A percentile compares a stretch with the other conserved stretches of the same genome.
Conservation (phyloP, 2,888 invertebrate species). For the Ophion slaviceki region DNA sequence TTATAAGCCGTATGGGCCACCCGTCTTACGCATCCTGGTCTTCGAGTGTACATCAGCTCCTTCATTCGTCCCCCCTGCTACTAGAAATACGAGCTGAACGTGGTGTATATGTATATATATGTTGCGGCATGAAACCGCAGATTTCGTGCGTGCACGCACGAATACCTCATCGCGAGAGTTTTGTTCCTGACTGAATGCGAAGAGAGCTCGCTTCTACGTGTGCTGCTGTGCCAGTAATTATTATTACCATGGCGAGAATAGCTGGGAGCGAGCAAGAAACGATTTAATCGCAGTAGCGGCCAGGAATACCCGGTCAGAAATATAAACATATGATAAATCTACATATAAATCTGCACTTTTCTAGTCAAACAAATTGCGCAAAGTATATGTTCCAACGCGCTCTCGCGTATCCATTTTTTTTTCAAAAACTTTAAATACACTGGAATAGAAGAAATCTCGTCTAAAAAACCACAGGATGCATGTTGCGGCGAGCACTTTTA, state of each 20-base stretch:
- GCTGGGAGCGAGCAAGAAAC: conserved; percentile 67
- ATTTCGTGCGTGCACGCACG: conserved; percentile 65
- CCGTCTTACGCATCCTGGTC: conserved; percentile 77
- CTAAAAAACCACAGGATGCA: too few relatives aligned
- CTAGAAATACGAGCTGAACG: conserved; percentile 46
- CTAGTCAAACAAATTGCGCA: background rate
- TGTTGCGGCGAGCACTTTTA: too few relatives aligned
- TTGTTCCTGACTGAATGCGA: conserved; percentile 25
- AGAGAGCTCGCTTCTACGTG: conserved; percentile 46
- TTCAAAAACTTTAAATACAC: too few relatives aligned
- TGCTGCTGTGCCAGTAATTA: conserved; percentile 73
- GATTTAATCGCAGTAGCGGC: conserved; percentile 31
- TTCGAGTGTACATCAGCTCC: conserved; percentile 75
- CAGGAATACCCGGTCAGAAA: background rate
- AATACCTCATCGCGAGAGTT: conserved; percentile 39
- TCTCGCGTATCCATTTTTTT: too few relatives aligned
- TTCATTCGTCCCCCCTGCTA: conserved; percentile 37
- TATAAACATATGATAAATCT: background rate
- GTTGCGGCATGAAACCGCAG: conserved; percentile 56
- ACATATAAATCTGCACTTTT: background rate
- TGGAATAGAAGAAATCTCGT: too few relatives aligned
- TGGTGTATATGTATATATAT: conserved; percentile 38
- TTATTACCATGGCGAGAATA: conserved; percentile 75
- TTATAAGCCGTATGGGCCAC: conserved; percentile 70
- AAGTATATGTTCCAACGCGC: too few relatives aligned